Percentiles rank a stretch among this genome's conserved stretches.
Evolutionary conservation across 2,888 invertebrate species (phyloP).

Genomic region (Myopa tessellatipennis): DNA sequence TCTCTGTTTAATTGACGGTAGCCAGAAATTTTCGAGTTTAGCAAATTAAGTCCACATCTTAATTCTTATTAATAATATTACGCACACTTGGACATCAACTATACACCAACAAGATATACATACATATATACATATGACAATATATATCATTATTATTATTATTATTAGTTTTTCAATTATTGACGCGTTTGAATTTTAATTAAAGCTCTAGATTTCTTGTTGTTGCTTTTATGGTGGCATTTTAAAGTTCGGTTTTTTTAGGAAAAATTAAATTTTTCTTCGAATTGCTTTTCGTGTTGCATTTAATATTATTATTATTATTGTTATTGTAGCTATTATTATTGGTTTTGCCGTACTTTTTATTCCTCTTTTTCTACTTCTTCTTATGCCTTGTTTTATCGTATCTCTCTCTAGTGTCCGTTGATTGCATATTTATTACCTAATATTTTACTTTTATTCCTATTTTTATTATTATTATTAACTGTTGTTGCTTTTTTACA

Average conservation of each 20-base stretch:
- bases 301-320: neutral
- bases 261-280: neutral
- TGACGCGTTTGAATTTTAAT: constrained; percentile 47
- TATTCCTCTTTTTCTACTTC: too few relatives aligned
- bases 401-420: too few relatives aligned
- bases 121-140: too few relatives aligned
- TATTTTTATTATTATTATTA: neutral
- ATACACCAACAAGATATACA: too few relatives aligned
- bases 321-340: constrained; percentile 14
- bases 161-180: constrained; percentile 44
- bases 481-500: neutral
- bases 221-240: too few relatives aligned
- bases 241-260: too few relatives aligned
- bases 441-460: neutral
- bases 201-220: constrained; percentile 40
- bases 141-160: constrained; percentile 17
- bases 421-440: neutral
- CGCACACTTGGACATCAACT: too few relatives aligned
- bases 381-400: too few relatives aligned
- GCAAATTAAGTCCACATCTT: too few relatives aligned
- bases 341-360: neutral
- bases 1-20: too few relatives aligned
- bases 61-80: too few relatives aligned
- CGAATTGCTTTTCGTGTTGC: neutral
- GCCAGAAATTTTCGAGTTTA: too few relatives aligned